phyloP scores from a whole-genome alignment of 2,888 invertebrate species.

The Cosmia trapezina region DNA sequence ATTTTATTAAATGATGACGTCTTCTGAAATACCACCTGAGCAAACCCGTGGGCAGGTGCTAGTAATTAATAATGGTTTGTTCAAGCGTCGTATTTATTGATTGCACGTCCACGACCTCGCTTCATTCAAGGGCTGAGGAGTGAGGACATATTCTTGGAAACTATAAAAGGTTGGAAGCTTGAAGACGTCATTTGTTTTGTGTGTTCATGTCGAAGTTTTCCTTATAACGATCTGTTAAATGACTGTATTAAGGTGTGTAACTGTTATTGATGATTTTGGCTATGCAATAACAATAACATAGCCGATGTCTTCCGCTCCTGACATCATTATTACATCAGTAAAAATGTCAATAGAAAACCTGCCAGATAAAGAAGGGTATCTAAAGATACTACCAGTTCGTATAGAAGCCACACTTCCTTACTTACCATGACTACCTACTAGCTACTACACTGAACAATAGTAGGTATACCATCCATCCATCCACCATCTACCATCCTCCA shows the following conservation, averaged over 20 bases:
- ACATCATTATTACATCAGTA: slow-evolving; percentile 29
- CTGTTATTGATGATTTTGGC: slow-evolving; percentile 9
- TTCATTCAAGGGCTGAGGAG: slow-evolving; percentile 69
- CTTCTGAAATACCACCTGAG: background rate
- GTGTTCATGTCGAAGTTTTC: slow-evolving; percentile 59
- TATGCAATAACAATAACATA: slow-evolving; percentile 5
- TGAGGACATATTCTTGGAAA: slow-evolving; percentile 72
- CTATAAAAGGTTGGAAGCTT: slow-evolving; percentile 61
- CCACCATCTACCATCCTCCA: too few relatives aligned
- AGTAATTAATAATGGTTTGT: slow-evolving; percentile 68
- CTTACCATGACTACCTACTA: background rate
- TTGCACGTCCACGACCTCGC: slow-evolving; percentile 62
- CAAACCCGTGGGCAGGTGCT: slow-evolving; percentile 21
- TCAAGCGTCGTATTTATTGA: slow-evolving; percentile 61
- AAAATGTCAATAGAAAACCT: background rate
- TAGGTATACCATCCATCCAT: too few relatives aligned
- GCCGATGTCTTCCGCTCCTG: slow-evolving; percentile 9
- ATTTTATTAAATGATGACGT: background rate
- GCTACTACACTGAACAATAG: background rate
- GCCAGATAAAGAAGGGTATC: background rate
- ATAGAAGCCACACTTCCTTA: background rate
- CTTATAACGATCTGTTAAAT: slow-evolving; percentile 52
- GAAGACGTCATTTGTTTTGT: slow-evolving; percentile 54
- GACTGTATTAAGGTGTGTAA: slow-evolving; percentile 14
- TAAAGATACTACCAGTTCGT: background rate